Evolutionary conservation across 2,797 vertebrate species (phyloP), one percentile per base, ranked within the genome.

Genomic region (Sebastolobus alascanus): DNA sequence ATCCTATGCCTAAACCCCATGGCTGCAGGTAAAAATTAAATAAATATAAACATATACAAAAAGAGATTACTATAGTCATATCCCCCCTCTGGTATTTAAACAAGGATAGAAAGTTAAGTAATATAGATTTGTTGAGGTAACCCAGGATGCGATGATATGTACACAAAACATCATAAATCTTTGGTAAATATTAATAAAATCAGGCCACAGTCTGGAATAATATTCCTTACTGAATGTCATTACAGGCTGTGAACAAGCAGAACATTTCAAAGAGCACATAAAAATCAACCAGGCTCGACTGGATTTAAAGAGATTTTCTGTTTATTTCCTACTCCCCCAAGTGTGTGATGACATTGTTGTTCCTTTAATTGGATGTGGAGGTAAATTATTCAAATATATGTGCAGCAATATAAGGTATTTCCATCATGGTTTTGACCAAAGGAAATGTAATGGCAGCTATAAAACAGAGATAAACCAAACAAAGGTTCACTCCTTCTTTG

Each of bases 181-280:
- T 46, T 37, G 2, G 12, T 37, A 61, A 72, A 73, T 64, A 72
- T 68, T 2, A 68, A 58, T 67, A 29, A 38, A 75, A 52, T 69
- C 33, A 50, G 27, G 18, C 29, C 3, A 37, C 52, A 52, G 25
- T 61, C 25, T 65, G 16, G 8, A 38, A 37, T 33, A 13, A 66
- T 31, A 13, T 14, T 74, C 35, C 25, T 63, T n/a, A 61, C 18
- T 31, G 20, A 22, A 6, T 37, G 8, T 31, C 59, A 66, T 75
- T 72, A 71, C 73, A 80, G 25, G 7, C 55, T 33, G 18, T 31
- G 18, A 60, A 67, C 12, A 35, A 37, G 12, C 60, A 52, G 22
- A 52, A 56, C 20, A 61, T 52, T 68, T 14, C 29, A 56, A 64
- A 66, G 12, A 64, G 50, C 27, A 65, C 58, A 64, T 58, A 50